Conservation (phyloP, 1,140 invertebrate genomes). For the Telenomus remus region DNA sequence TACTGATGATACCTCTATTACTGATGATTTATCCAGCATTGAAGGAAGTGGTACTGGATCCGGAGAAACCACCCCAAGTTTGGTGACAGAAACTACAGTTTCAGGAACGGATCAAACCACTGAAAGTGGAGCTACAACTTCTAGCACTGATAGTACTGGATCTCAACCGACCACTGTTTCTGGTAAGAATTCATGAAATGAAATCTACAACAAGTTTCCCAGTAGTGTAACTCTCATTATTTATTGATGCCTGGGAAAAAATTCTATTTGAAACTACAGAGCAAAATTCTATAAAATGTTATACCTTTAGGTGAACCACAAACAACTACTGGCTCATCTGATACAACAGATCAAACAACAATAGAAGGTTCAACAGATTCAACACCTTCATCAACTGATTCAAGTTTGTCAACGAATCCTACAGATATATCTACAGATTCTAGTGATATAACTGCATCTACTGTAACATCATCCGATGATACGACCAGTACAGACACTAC, state of each 20-base stretch:
- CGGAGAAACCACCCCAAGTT: constrained; percentile 36
- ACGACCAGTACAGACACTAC: neutral
- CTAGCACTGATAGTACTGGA: constrained; percentile 7
- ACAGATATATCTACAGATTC: neutral
- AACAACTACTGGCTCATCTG: constrained; percentile 15
- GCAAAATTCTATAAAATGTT: neutral
- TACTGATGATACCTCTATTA: constrained; percentile 28
- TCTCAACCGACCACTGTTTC: constrained; percentile 18
- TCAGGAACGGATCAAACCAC: constrained; percentile 28
- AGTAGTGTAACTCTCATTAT: no score
- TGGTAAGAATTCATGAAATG: neutral
- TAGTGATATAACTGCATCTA: neutral
- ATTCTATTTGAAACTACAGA: no score
- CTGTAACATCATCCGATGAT: constrained; percentile 6
- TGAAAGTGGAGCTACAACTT: constrained; percentile 35
- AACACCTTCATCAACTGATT: neutral
- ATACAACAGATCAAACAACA: constrained; percentile 26
- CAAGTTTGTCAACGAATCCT: neutral
- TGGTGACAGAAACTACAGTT: constrained; percentile 17
- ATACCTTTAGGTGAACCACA: neutral
- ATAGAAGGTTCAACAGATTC: constrained; percentile 28
- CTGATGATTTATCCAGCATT: constrained; percentile 14
- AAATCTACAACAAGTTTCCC: neutral
- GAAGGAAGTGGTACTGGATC: constrained; percentile 67
- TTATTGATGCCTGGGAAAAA: no score